Evolutionary conservation across 1,140 invertebrate genomes (phyloP).

Genomic region (Bacillus rossius): DNA sequence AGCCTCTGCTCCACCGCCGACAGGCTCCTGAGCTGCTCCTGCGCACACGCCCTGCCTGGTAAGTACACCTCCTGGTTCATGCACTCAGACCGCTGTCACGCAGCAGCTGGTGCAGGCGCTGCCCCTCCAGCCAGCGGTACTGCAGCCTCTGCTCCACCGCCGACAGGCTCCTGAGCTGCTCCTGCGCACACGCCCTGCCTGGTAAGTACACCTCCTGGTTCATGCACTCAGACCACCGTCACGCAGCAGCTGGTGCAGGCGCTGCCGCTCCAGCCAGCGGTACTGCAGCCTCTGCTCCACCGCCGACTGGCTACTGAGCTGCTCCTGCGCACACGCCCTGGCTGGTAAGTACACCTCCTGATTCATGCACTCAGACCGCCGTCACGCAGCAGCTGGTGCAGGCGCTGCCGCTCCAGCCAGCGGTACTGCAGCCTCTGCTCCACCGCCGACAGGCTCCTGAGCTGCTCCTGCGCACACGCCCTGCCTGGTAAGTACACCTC

Average conservation of each 20-base stretch:
- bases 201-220: too few relatives aligned
- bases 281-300: conserved; percentile 10
- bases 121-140: conserved; percentile 15
- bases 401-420: conserved; percentile 8
- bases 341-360: too few relatives aligned
- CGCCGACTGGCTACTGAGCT: conserved; percentile 7
- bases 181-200: conserved; percentile 11
- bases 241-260: conserved; percentile 5
- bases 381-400: conserved; percentile 8
- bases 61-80: too few relatives aligned
- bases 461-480: conserved; percentile 11
- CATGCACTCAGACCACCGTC: too few relatives aligned
- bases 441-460: conserved; percentile 9
- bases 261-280: conserved; percentile 9
- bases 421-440: conserved; percentile 10
- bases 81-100: conserved; percentile 16
- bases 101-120: conserved; percentile 12
- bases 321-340: conserved; percentile 11
- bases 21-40: conserved; percentile 18
- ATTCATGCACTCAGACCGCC: too few relatives aligned
- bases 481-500: too few relatives aligned
- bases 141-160: conserved; percentile 15
- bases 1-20: conserved; percentile 16
- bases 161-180: conserved; percentile 15
- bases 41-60: too few relatives aligned